phyloP scores from a whole-genome alignment of 1,140 invertebrate species.

The Zaprionus gabonicus region DNA sequence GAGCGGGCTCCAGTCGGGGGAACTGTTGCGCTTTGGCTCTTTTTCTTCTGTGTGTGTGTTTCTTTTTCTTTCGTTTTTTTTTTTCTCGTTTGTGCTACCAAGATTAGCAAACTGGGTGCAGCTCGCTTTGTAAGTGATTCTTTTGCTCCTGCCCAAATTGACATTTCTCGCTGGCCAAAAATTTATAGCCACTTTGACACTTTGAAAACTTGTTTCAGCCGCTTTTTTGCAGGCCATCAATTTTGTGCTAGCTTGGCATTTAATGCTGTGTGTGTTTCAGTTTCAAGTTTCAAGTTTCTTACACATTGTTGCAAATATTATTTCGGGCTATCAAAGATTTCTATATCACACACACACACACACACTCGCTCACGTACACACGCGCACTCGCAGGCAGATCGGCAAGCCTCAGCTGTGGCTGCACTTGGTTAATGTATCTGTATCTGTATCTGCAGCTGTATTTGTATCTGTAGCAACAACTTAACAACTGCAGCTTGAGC shows the following conservation, averaged over 20 bases:
- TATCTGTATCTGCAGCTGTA: constrained; percentile 11
- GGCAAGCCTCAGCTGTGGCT: constrained; percentile 50
- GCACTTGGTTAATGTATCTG: constrained; percentile 55
- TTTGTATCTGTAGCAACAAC: constrained; percentile 39
- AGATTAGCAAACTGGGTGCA: constrained; percentile 70
- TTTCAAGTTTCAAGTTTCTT: constrained; percentile 17
- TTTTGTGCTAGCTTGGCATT: constrained; percentile 40
- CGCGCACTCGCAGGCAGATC: constrained; percentile 10
- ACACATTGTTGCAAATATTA: constrained; percentile 59
- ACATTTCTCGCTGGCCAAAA: constrained; percentile 50
- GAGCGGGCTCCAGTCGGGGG: constrained; percentile 44
- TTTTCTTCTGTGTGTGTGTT: constrained; percentile 39
- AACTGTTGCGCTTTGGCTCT: constrained; percentile 54
- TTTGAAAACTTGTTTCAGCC: constrained; percentile 68
- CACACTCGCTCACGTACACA: constrained; percentile 28
- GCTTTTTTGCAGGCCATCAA: constrained; percentile 50
- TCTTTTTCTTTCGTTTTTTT: constrained; percentile 25
- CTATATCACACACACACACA: constrained; percentile 58
- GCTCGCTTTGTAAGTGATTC: constrained; percentile 63
- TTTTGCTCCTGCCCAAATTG: constrained; percentile 68
- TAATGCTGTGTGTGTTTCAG: constrained; percentile 34
- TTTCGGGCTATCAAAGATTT: constrained; percentile 56
- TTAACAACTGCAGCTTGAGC: constrained; percentile 37
- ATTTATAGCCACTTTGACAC: constrained; percentile 80
- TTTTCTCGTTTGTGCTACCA: constrained; percentile 48